Conservation (phyloP, 2,113 vertebrate genomes). For the Hiodon tergisus region DNA sequence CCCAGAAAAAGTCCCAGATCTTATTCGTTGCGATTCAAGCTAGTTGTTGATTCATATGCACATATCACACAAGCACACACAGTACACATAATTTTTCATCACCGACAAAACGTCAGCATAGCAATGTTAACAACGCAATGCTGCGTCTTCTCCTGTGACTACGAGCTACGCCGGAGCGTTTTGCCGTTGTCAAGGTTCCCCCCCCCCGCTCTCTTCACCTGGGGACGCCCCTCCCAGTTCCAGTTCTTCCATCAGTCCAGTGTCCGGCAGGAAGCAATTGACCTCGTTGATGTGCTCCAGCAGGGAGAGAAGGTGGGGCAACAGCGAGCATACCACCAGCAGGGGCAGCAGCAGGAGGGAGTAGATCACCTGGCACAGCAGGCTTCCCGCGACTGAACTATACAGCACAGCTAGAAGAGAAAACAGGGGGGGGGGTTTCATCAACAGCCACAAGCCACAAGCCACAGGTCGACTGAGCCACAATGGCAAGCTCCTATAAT, state of each 20-base stretch:
- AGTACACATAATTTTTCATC: too few relatives aligned
- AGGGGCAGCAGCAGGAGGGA: constrained; percentile 69
- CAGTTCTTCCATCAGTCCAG: constrained; percentile 53
- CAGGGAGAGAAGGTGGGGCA: constrained; percentile 61
- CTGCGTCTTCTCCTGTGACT: too few relatives aligned
- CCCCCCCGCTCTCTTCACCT: constrained; percentile 33
- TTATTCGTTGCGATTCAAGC: too few relatives aligned
- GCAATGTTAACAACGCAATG: too few relatives aligned
- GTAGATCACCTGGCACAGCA: constrained; percentile 70
- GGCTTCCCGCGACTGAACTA: constrained; percentile 64
- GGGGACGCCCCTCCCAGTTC: constrained; percentile 48
- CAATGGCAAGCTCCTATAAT: constrained; percentile 2
- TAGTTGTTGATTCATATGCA: too few relatives aligned
- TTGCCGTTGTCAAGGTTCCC: neutral
- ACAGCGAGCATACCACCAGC: constrained; percentile 58
- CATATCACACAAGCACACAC: too few relatives aligned
- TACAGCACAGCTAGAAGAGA: constrained; percentile 59
- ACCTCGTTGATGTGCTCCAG: constrained; percentile 66
- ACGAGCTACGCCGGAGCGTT: neutral
- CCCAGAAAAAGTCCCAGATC: too few relatives aligned
- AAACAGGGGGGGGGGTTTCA: constrained; percentile 8
- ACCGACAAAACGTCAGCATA: too few relatives aligned
- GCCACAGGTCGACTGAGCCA: neutral
- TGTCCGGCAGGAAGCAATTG: constrained; percentile 63
- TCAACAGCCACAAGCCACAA: neutral